Conservation (phyloP, 2,797 vertebrate species). For the Allobates femoralis region DNA sequence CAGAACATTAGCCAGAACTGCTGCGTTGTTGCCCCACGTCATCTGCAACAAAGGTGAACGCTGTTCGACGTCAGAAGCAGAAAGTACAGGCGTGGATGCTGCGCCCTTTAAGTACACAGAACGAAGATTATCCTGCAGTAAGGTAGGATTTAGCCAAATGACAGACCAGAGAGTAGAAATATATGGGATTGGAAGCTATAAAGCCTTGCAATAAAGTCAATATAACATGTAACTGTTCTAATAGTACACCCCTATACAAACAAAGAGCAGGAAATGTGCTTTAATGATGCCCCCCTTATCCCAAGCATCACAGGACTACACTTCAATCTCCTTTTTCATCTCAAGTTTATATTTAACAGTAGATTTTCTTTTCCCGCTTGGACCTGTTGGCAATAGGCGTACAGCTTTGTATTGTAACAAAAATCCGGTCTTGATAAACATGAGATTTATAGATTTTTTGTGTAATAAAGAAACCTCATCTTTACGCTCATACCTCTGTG, state of each 20-base stretch:
- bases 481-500: neutral
- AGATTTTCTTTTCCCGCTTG: neutral
- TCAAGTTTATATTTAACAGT: neutral
- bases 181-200: too few species aligned
- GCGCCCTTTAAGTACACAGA: too few species aligned
- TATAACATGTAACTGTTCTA: neutral
- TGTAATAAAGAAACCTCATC: constrained; percentile 15
- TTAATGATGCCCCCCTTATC: too few species aligned
- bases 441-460: constrained; percentile 25
- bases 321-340: neutral
- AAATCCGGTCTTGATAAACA: constrained; percentile 16
- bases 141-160: neutral
- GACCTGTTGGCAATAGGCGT: neutral
- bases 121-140: too few species aligned
- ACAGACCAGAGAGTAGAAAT: neutral
- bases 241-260: neutral
- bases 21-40: too few species aligned
- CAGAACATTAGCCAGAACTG: too few species aligned
- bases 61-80: too few species aligned
- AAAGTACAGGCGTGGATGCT: too few species aligned
- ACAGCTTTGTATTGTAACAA: neutral
- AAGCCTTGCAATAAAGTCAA: neutral
- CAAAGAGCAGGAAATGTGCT: neutral
- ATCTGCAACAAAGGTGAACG: too few species aligned
- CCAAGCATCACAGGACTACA: neutral